Evolutionary conservation across 2,888 invertebrate genomes (phyloP).

Genomic region (Thumatha senex): DNA sequence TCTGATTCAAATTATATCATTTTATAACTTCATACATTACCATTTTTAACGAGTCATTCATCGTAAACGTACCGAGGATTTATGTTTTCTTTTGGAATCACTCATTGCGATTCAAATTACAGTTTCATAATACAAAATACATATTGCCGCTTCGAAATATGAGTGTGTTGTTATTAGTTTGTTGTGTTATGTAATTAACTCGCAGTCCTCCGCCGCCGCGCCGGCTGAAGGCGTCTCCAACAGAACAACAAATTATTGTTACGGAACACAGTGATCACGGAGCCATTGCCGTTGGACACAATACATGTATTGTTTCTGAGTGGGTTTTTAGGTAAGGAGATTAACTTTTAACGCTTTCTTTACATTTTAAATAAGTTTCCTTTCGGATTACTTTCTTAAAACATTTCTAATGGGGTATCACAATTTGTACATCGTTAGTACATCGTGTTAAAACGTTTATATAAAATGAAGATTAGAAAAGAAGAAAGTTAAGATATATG

Average conservation of each 20-base stretch:
- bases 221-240: neutral
- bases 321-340: neutral
- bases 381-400: neutral
- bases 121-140: neutral
- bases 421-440: too few species aligned
- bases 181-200: neutral
- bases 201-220: neutral
- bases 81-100: conserved; percentile 1
- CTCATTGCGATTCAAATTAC: neutral
- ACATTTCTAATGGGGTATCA: too few species aligned
- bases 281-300: neutral
- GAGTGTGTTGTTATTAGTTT: too few species aligned
- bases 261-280: neutral
- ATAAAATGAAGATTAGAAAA: too few species aligned
- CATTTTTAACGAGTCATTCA: neutral
- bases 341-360: neutral
- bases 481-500: too few species aligned
- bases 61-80: conserved; percentile 2
- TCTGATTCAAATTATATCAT: conserved; percentile 5
- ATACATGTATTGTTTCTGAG: neutral
- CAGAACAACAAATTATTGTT: neutral
- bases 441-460: too few species aligned
- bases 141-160: too few species aligned
- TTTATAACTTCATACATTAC: conserved; percentile 1
- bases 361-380: neutral